Base-by-base conservation (phyloP, 92 coral and sea anemone species). In the Anthopleura xanthogrammica region DNA sequence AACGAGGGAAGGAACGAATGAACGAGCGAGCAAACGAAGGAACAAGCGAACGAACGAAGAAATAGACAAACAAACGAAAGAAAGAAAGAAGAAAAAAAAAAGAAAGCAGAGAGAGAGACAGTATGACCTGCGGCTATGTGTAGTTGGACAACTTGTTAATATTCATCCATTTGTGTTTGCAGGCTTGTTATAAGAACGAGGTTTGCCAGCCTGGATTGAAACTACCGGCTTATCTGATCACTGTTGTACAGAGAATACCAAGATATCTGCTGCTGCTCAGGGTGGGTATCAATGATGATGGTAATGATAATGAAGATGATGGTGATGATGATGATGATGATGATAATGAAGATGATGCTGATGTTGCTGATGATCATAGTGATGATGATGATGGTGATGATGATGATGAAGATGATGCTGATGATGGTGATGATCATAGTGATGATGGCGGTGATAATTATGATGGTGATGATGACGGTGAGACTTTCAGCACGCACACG, bases 211-310 rank as follows among this genome's bases (percentile, higher is more conserved):
- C 99, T n/a, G 99, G 98, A 54, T 87, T 94, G 24, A 93, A 90
- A 60, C 94, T 94, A 3, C 99, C 92, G 24, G 98, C 97, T 5
- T 94, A 97, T 79, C 93, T 97, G 71, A 97, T 96, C 50, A 92
- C 95, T 3, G 93, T 94, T 39, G 98, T 97, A 29, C 99, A 97
- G 81, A 94, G 99, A 79, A 97, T 97, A 70, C 99, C 99, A 6
- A 85, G 99, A 76, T 97, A 97, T 88, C 87, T 97, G 50, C 90
- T 97, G 43, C 91, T 97, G 16, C 85, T 97, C 2, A 88, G 90
- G 98, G 99, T 97, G 23, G 2, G 79, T 22, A 14, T 71, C n/a
- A n/a, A 42, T 76, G 36, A 12, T 76, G 36, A 23, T 43, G 13
- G 19, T 40, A 3, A n/a, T 76, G 23, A 42, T 75, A 14, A 7